These are phyloP conservation scores for Mesorhabditis spiculigera DNA, from an alignment of 2,888 invertebrate species.

Conservation along the genomic window DNA sequence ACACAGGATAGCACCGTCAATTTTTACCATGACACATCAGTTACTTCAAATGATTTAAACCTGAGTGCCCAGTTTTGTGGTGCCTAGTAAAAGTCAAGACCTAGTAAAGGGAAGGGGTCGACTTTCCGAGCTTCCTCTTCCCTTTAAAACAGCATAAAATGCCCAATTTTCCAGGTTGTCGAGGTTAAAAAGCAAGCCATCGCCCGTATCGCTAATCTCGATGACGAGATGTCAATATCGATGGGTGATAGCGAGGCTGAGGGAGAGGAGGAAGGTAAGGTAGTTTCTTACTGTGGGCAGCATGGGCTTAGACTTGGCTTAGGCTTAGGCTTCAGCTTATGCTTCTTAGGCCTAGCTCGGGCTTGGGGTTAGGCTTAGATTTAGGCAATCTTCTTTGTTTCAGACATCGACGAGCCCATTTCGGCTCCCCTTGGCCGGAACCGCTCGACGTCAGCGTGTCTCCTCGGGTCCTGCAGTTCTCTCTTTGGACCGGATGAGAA, in stretches of 20 bases:
- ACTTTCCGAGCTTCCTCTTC: too few relatives aligned
- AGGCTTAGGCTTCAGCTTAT: background rate
- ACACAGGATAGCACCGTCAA: too few relatives aligned
- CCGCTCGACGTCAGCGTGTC: constrained; percentile 10
- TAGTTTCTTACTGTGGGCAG: background rate
- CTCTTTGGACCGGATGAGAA: constrained; percentile 34
- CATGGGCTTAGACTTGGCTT: too few relatives aligned
- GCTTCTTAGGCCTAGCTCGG: background rate
- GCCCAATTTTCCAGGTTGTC: constrained; percentile 31
- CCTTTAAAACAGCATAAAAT: too few relatives aligned
- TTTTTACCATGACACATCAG: too few relatives aligned
- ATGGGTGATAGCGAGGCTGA: constrained; percentile 41
- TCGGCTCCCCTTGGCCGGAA: constrained; percentile 10
- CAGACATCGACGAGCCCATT: constrained; percentile 15
- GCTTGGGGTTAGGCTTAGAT: background rate
- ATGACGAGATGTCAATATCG: constrained; percentile 52
- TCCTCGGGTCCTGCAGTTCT: constrained; percentile 41
- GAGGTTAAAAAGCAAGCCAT: constrained; percentile 44
- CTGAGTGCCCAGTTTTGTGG: too few relatives aligned
- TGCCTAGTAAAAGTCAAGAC: too few relatives aligned
- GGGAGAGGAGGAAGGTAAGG: constrained; percentile 33
- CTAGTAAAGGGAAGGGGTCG: too few relatives aligned
- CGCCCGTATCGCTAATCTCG: constrained; percentile 53
- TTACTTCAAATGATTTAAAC: too few relatives aligned
- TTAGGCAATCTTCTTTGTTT: background rate